Percentiles rank a stretch among this genome's conserved stretches.
phyloP scores from a whole-genome alignment of 2,797 vertebrate genomes.

The Danio albolineatus region DNA sequence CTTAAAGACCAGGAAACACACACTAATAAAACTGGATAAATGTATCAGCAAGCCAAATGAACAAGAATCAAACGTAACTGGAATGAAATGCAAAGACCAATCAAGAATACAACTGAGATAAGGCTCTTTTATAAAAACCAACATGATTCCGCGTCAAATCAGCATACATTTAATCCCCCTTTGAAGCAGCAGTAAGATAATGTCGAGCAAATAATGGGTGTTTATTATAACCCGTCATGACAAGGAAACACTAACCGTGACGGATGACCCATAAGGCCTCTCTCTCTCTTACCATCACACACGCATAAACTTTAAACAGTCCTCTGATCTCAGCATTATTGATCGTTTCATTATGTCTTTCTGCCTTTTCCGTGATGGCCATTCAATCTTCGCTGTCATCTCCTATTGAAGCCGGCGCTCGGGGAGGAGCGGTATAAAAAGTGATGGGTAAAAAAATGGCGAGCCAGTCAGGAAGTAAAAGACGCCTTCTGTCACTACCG shows the following conservation, averaged over 20 bases:
- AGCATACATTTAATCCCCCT: not conserved
- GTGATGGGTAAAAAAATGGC: slow-evolving; percentile 22
- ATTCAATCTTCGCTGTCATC: slow-evolving; percentile 68
- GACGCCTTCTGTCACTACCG: slow-evolving; percentile 56
- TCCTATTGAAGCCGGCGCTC: slow-evolving; percentile 84
- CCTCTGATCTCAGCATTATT: slow-evolving; percentile 82
- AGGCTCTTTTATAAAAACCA: not conserved
- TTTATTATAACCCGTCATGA: slow-evolving; percentile 45
- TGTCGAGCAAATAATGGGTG: slow-evolving; percentile 43
- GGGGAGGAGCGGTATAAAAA: slow-evolving; percentile 72
- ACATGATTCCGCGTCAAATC: not conserved
- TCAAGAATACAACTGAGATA: too few relatives aligned
- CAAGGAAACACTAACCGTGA: slow-evolving; percentile 31
- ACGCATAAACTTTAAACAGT: slow-evolving; percentile 60
- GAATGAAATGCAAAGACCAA: too few relatives aligned
- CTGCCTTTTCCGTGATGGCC: slow-evolving; percentile 58
- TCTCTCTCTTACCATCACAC: slow-evolving; percentile 16
- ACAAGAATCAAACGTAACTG: too few relatives aligned
- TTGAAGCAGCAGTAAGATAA: slow-evolving; percentile 24
- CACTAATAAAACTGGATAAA: too few relatives aligned
- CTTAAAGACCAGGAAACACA: too few relatives aligned
- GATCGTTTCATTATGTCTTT: slow-evolving; percentile 89
- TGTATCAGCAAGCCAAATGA: too few relatives aligned
- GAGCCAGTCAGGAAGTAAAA: not conserved
- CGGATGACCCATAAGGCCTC: slow-evolving; percentile 6